Percentiles rank a stretch among this genome's conserved stretches.
These are phyloP conservation scores for Sphecodes monilicornis DNA, from an alignment of 2,888 invertebrate species.

Conservation along the genomic window DNA sequence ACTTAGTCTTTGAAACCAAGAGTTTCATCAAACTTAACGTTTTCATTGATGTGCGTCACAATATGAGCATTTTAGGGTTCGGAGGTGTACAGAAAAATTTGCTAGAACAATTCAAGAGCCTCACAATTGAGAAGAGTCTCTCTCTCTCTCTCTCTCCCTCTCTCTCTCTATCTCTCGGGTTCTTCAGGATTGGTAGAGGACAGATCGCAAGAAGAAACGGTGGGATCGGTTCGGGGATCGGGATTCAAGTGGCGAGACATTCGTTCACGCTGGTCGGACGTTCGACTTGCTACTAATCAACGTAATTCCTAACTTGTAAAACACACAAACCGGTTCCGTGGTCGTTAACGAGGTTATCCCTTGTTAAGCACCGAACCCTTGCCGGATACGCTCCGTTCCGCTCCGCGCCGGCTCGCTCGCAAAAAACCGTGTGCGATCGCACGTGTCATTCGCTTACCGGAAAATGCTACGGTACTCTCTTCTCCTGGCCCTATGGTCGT, in stretches of 20 bases:
- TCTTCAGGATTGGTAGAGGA: background rate
- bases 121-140: background rate
- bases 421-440: slow-evolving; percentile 55
- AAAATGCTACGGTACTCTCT: slow-evolving; percentile 1
- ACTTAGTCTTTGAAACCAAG: no score
- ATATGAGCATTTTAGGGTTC: background rate
- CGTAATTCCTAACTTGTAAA: slow-evolving; percentile 85
- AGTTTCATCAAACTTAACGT: no score
- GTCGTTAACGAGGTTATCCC: slow-evolving; percentile 83
- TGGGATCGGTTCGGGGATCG: slow-evolving; percentile 21
- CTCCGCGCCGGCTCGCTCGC: slow-evolving; percentile 18
- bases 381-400: slow-evolving; percentile 60
- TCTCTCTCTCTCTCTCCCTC: no score
- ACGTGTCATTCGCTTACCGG: slow-evolving; percentile 52
- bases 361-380: slow-evolving; percentile 84
- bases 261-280: slow-evolving; percentile 65
- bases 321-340: slow-evolving; percentile 81
- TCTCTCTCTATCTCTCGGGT: no score
- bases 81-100: background rate
- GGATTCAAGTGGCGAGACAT: slow-evolving; percentile 46
- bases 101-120: background rate
- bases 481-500: background rate
- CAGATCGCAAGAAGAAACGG: background rate
- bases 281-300: slow-evolving; percentile 82
- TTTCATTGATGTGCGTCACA: no score